A percentile compares a stretch with the other conserved stretches of the same genome.
Conservation (phyloP, 2,888 invertebrate species). For the Torymus tubicola region DNA sequence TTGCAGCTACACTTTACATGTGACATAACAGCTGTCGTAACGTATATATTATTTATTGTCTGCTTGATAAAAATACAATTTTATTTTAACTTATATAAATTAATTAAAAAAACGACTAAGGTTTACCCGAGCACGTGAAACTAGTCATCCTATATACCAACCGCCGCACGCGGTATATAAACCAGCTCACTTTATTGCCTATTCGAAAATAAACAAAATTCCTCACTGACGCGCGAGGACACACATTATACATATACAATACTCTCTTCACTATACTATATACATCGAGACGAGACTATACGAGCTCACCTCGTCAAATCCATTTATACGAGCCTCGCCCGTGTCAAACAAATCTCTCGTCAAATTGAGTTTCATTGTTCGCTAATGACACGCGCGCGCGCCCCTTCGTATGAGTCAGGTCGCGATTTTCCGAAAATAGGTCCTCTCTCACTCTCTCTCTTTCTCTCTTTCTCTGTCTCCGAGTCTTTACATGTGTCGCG, state of each 20-base stretch:
- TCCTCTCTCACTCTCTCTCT: background rate
- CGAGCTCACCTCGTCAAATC: background rate
- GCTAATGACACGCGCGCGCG: slow-evolving; percentile 32
- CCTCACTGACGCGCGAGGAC: background rate
- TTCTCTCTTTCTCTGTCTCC: background rate
- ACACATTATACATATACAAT: no score
- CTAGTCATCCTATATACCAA: background rate
- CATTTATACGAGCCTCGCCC: slow-evolving; percentile 21
- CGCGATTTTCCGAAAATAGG: slow-evolving; percentile 33
- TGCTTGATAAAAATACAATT: no score
- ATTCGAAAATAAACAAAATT: slow-evolving; percentile 39
- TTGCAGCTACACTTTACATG: background rate
- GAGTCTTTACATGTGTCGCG: slow-evolving; percentile 29
- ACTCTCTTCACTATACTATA: background rate
- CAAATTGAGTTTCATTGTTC: slow-evolving; percentile 54
- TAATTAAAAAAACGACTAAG: no score
- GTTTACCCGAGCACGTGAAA: slow-evolving; percentile 3
- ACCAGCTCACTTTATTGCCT: slow-evolving; percentile 21
- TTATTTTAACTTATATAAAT: no score
- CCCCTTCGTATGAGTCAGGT: background rate
- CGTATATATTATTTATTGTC: no score
- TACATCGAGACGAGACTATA: no score
- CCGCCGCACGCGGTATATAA: background rate
- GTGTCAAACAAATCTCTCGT: slow-evolving; percentile 51
- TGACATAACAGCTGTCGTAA: no score